A percentile compares a stretch with the other conserved stretches of the same genome.
These are phyloP conservation scores for Eupithecia exiguata DNA, from an alignment of 2,888 invertebrate species.

Conservation along the genomic window DNA sequence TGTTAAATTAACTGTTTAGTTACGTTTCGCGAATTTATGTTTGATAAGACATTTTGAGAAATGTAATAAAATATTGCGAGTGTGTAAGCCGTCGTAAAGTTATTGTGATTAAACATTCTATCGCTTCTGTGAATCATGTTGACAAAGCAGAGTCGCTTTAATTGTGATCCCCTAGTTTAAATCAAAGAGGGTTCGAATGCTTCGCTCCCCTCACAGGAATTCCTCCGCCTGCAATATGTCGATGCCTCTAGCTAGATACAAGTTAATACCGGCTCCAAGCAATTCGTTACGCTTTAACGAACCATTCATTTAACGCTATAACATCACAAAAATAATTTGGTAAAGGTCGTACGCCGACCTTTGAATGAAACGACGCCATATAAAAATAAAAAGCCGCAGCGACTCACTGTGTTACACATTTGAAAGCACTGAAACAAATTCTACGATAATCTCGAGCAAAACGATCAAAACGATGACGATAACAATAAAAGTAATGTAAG, in stretches of 20 bases:
- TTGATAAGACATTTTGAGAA: conserved; percentile 3
- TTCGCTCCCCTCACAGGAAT: conserved; percentile 54
- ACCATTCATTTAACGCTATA: conserved; percentile 68
- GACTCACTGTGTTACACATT: conserved; percentile 46
- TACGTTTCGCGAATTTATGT: conserved; percentile 12
- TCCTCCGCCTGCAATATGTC: conserved; percentile 64
- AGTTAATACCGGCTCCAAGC: conserved; percentile 74
- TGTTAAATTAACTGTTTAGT: conserved; percentile 33
- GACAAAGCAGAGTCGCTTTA: conserved; percentile 68
- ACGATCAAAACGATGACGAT: conserved; percentile 42
- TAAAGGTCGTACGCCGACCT: conserved; percentile 62
- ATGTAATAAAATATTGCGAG: not conserved
- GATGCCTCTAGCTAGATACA: conserved; percentile 57
- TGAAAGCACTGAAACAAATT: conserved; percentile 44
- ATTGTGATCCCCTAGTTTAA: conserved; percentile 67
- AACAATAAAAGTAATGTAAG: conserved; percentile 39
- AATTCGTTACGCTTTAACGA: conserved; percentile 75
- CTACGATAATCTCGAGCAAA: conserved; percentile 39
- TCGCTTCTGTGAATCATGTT: conserved; percentile 54
- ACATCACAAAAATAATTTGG: conserved; percentile 69
- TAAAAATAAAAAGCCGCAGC: conserved; percentile 36
- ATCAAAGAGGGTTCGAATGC: conserved; percentile 52
- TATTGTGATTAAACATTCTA: conserved; percentile 27
- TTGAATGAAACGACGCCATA: conserved; percentile 52
- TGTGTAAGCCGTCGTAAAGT: conserved; percentile 1